Percentiles rank a stretch among this genome's conserved stretches.
These are phyloP conservation scores for Lasiommata megera DNA, from an alignment of 2,888 invertebrate species.

Conservation along the genomic window DNA sequence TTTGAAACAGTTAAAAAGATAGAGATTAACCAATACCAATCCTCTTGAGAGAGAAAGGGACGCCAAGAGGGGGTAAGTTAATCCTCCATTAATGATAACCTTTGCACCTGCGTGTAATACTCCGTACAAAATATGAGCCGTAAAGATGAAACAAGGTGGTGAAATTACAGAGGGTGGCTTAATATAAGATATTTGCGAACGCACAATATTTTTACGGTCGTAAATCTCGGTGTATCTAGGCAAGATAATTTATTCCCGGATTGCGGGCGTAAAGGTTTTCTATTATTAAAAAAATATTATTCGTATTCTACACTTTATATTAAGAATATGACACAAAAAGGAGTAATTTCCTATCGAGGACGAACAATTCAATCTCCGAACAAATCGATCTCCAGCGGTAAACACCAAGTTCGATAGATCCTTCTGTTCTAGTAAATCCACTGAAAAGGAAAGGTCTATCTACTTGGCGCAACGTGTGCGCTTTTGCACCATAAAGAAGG, in stretches of 20 bases:
- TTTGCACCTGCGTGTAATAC: conserved; percentile 66
- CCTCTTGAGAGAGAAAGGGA: conserved; percentile 30
- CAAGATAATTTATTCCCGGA: conserved; percentile 6
- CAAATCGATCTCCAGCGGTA: too few species aligned
- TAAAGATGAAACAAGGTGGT: conserved; percentile 46
- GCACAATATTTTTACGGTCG: conserved; percentile 19
- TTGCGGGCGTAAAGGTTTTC: neutral
- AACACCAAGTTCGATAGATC: too few species aligned
- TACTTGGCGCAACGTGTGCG: too few species aligned
- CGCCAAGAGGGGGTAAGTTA: conserved; percentile 47
- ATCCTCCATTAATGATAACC: conserved; percentile 66
- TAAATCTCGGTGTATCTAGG: conserved; percentile 10
- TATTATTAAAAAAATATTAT: too few species aligned
- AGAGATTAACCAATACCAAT: neutral
- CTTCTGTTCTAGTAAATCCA: too few species aligned
- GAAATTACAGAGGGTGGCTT: conserved; percentile 38
- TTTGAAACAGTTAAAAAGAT: neutral
- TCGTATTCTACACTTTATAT: too few species aligned
- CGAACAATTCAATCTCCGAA: too few species aligned
- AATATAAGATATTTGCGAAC: conserved; percentile 24
- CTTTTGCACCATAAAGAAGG: too few species aligned
- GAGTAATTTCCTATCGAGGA: too few species aligned
- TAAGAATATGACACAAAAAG: too few species aligned
- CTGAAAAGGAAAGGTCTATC: too few species aligned
- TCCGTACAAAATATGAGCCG: conserved; percentile 54